A percentile compares a stretch with the other conserved stretches of the same genome.
phyloP scores from a whole-genome alignment of 2,797 vertebrate genomes.

The Paedocypris micromegethes region DNA sequence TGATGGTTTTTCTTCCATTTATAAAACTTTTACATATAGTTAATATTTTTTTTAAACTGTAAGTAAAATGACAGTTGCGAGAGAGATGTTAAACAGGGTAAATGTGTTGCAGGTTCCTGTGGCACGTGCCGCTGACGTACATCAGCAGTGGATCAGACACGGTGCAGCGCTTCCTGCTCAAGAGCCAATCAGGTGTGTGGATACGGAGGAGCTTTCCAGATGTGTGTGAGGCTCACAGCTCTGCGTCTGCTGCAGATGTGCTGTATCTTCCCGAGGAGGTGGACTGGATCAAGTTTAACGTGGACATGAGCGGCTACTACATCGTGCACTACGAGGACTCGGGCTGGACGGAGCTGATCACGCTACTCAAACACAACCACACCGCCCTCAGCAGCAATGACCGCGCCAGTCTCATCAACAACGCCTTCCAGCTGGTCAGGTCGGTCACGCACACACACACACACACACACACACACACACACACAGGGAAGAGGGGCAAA shows the following conservation, averaged over 20 bases:
- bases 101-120: conserved; percentile 68
- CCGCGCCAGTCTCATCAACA: conserved; percentile 72
- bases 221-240: too few species aligned
- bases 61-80: too few species aligned
- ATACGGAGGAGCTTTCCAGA: too few species aligned
- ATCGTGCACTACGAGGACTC: conserved; percentile 70
- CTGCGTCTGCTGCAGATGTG: conserved; percentile 62
- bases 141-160: conserved; percentile 74
- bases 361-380: conserved; percentile 69
- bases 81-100: too few species aligned
- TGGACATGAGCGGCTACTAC: conserved; percentile 77
- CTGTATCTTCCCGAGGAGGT: conserved; percentile 63
- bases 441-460: conserved; percentile 47
- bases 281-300: conserved; percentile 74
- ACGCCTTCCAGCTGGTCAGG: conserved; percentile 73
- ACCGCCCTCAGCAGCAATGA: conserved; percentile 71
- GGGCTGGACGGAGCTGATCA: conserved; percentile 67
- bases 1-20: too few species aligned
- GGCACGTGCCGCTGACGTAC: conserved; percentile 87
- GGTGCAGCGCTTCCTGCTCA: conserved; percentile 79
- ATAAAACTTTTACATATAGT: background rate
- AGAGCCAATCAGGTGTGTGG: conserved; percentile 60
- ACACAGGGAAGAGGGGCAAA: too few species aligned
- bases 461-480: too few species aligned
- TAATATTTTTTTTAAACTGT: background rate